phyloP scores from a whole-genome alignment of 2,888 invertebrate species.

The Acleris laterana region DNA sequence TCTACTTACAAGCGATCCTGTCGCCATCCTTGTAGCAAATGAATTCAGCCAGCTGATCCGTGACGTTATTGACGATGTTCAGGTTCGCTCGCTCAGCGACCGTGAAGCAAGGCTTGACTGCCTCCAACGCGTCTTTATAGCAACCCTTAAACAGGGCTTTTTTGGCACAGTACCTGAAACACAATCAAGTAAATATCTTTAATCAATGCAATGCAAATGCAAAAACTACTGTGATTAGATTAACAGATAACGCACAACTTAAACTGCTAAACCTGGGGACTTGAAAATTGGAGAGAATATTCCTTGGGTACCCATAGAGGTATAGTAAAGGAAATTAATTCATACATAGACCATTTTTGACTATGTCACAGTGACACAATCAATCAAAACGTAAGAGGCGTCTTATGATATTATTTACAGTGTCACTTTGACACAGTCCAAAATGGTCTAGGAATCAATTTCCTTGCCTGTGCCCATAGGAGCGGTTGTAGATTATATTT shows the following conservation, averaged over 20 bases:
- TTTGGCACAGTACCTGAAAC: constrained; percentile 67
- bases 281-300: not conserved
- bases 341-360: too few relatives aligned
- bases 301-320: not conserved
- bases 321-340: too few relatives aligned
- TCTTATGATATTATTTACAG: too few relatives aligned
- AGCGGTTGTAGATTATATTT: not conserved
- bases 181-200: not conserved
- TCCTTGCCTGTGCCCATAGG: too few relatives aligned
- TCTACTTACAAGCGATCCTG: constrained; percentile 89
- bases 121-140: constrained; percentile 56
- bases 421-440: too few relatives aligned
- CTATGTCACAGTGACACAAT: too few relatives aligned
- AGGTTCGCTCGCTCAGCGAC: constrained; percentile 85
- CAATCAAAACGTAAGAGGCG: too few relatives aligned
- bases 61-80: constrained; percentile 86
- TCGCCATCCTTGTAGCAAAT: constrained; percentile 92
- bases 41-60: constrained; percentile 88
- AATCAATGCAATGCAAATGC: not conserved
- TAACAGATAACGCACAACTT: too few relatives aligned
- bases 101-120: constrained; percentile 85
- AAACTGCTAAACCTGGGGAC: not conserved
- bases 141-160: constrained; percentile 72
- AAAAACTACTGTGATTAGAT: too few relatives aligned
- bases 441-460: too few relatives aligned